Conservation (phyloP, 2,888 invertebrate genomes). For the Cerastis rubricosa region DNA sequence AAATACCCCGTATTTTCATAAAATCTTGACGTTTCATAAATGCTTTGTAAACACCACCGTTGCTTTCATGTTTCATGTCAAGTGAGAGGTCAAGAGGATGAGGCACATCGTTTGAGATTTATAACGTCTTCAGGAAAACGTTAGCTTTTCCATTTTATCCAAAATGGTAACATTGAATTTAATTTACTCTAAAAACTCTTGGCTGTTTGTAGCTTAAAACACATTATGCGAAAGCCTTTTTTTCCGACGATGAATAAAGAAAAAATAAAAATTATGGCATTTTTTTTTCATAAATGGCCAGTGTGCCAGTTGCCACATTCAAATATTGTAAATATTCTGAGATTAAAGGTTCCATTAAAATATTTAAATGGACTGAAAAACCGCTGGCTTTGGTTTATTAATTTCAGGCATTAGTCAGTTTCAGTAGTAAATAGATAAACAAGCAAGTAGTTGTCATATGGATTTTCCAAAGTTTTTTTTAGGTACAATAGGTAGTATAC, state of each 20-base stretch:
- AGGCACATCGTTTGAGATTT: slow-evolving; percentile 25
- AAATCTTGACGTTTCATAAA: slow-evolving; percentile 16
- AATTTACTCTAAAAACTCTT: background rate
- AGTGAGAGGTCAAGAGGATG: slow-evolving; percentile 37
- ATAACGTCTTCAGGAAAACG: slow-evolving; percentile 3
- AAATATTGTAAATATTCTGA: background rate
- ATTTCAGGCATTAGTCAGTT: background rate
- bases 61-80: slow-evolving; percentile 29
- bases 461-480: background rate
- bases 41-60: slow-evolving; percentile 15
- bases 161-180: background rate
- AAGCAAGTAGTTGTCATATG: background rate
- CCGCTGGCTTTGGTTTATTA: background rate
- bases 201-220: background rate
- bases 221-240: background rate
- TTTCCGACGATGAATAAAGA: background rate
- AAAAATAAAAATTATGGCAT: background rate
- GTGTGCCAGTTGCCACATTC: background rate
- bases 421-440: background rate
- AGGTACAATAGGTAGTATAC: background rate
- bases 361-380: background rate
- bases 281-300: background rate
- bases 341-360: background rate
- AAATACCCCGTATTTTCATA: background rate
- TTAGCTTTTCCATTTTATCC: background rate